A percentile compares a stretch with the other conserved stretches of the same genome.
phyloP scores from a whole-genome alignment of 2,113 vertebrate genomes.

The Vidua chalybeata region DNA sequence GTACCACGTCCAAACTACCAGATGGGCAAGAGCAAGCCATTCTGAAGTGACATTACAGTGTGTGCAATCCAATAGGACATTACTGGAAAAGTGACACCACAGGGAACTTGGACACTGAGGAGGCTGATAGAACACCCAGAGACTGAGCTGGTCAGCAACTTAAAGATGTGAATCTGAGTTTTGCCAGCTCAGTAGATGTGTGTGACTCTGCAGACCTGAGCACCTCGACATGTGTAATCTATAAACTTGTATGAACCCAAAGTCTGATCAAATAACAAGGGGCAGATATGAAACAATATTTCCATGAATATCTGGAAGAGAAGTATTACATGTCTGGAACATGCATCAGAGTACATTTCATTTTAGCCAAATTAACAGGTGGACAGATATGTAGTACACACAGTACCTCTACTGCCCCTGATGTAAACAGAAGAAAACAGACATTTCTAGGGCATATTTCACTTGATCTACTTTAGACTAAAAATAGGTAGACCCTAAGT shows the following conservation, averaged over 20 bases:
- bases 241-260: background rate
- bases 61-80: accelerated
- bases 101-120: background rate
- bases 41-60: background rate
- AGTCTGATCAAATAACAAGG: background rate
- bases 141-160: background rate
- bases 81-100: background rate
- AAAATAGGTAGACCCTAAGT: constrained; percentile 8
- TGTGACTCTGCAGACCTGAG: background rate
- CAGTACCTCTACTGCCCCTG: background rate
- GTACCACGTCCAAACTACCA: background rate
- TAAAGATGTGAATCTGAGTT: background rate
- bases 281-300: background rate
- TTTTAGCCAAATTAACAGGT: background rate
- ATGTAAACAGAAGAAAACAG: background rate
- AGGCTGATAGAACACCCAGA: background rate
- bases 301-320: background rate
- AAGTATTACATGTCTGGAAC: background rate
- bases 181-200: background rate
- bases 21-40: background rate
- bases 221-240: background rate
- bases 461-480: background rate
- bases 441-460: constrained; percentile 9
- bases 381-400: background rate
- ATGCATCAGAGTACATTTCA: background rate